Conservation (phyloP, 2,888 invertebrate species). For the Microplitis manilae region DNA sequence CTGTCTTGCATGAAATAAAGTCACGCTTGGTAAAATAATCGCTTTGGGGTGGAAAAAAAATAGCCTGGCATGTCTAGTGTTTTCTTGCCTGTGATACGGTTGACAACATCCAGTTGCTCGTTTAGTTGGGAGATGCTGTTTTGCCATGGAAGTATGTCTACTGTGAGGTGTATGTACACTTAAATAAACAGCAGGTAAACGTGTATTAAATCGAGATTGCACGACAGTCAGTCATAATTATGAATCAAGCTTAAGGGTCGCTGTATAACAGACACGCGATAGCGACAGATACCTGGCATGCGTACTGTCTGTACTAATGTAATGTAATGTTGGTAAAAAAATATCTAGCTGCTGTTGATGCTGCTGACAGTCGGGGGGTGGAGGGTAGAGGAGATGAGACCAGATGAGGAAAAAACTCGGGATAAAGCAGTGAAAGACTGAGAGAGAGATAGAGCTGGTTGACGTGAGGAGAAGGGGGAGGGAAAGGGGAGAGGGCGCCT, state of each 20-base stretch:
- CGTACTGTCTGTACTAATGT: slow-evolving; percentile 32
- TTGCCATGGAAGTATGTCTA: neutral
- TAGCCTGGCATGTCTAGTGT: slow-evolving; percentile 19
- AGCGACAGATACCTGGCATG: slow-evolving; percentile 37
- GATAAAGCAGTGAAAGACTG: neutral
- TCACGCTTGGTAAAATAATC: slow-evolving; percentile 16
- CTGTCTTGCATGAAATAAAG: neutral
- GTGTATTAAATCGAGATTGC: slow-evolving; percentile 33
- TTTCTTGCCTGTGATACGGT: slow-evolving; percentile 12
- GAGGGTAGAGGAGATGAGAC: neutral
- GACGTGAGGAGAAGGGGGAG: neutral
- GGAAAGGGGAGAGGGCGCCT: slow-evolving; percentile 38
- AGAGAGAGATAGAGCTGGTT: neutral
- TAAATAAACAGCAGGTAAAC: slow-evolving; percentile 11
- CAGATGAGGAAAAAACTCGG: neutral
- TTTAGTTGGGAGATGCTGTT: no score
- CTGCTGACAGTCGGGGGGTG: neutral
- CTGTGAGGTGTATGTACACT: neutral
- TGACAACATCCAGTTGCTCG: slow-evolving; percentile 10
- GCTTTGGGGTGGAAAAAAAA: slow-evolving; percentile 7
- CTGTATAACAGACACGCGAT: slow-evolving; percentile 33
- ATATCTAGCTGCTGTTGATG: slow-evolving; percentile 18
- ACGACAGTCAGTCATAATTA: slow-evolving; percentile 44
- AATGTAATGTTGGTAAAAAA: slow-evolving; percentile 36
- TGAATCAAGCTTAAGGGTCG: slow-evolving; percentile 28